A percentile compares a stretch with the other conserved stretches of the same genome.
Evolutionary conservation across 2,888 invertebrate species (phyloP).

Genomic region (Dromius quadrimaculatus): DNA sequence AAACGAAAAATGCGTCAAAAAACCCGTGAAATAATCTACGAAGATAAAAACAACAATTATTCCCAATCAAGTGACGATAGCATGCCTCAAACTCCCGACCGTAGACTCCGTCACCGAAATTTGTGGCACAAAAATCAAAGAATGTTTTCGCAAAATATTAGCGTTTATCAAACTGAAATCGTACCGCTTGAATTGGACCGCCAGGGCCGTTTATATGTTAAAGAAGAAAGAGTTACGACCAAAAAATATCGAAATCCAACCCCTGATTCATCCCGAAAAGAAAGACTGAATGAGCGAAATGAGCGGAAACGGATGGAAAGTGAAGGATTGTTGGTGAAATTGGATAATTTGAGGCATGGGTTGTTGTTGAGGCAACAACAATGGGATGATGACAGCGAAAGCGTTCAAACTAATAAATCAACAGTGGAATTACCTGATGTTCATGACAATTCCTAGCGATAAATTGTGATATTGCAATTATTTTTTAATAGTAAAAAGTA

Average conservation of each 20-base stretch:
- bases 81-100: slow-evolving; percentile 69
- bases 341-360: slow-evolving; percentile 66
- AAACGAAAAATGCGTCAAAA: slow-evolving; percentile 77
- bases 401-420: slow-evolving; percentile 14
- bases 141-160: slow-evolving; percentile 64
- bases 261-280: slow-evolving; percentile 60
- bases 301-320: slow-evolving; percentile 47
- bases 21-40: slow-evolving; percentile 69
- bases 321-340: slow-evolving; percentile 62
- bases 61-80: slow-evolving; percentile 74
- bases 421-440: slow-evolving; percentile 43
- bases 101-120: slow-evolving; percentile 65
- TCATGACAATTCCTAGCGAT: slow-evolving; percentile 40
- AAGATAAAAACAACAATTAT: slow-evolving; percentile 70
- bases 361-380: slow-evolving; percentile 69
- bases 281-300: slow-evolving; percentile 49
- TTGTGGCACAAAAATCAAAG: slow-evolving; percentile 68
- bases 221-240: slow-evolving; percentile 63
- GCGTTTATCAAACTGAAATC: slow-evolving; percentile 67
- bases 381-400: slow-evolving; percentile 64
- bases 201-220: slow-evolving; percentile 67
- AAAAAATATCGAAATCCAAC: slow-evolving; percentile 63
- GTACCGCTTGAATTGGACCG: slow-evolving; percentile 70
- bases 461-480: too few relatives aligned
- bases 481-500: too few relatives aligned